Evolutionary conservation across 2,797 vertebrate species (phyloP).

Genomic region (Bradypodion pumilum): DNA sequence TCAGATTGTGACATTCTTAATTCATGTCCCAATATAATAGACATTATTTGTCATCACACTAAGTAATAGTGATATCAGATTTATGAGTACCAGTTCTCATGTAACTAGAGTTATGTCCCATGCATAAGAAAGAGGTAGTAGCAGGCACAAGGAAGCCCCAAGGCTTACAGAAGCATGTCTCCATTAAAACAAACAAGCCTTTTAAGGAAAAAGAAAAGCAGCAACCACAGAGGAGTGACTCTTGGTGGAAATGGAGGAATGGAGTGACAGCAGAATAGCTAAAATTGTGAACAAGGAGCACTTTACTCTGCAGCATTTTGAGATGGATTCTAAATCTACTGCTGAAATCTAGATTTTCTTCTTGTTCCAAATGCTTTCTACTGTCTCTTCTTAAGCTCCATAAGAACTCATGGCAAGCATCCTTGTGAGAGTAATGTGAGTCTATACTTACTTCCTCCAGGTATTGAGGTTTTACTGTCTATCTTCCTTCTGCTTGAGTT

Average conservation of each 20-base stretch:
- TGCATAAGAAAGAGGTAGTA: not conserved
- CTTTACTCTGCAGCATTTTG: not conserved
- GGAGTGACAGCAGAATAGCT: not conserved
- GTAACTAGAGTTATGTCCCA: not conserved
- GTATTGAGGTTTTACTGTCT: not conserved
- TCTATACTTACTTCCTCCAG: no score
- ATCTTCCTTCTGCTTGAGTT: not conserved
- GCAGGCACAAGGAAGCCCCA: no score
- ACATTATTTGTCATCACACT: not conserved
- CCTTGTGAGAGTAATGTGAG: not conserved
- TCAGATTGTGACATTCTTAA: no score
- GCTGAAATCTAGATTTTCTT: not conserved
- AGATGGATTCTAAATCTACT: not conserved
- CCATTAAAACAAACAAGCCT: not conserved
- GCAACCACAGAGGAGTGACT: not conserved
- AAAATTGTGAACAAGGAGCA: not conserved
- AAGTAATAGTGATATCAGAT: not conserved
- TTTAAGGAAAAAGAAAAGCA: not conserved
- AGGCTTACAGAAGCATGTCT: not conserved
- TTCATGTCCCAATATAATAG: not conserved
- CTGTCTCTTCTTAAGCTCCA: not conserved
- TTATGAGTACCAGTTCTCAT: not conserved
- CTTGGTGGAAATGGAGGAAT: not conserved
- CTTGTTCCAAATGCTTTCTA: not conserved
- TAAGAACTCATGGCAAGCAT: not conserved